A percentile compares a stretch with the other conserved stretches of the same genome.
phyloP scores from a whole-genome alignment of 2,888 invertebrate species.

The Nycteola revayana region DNA sequence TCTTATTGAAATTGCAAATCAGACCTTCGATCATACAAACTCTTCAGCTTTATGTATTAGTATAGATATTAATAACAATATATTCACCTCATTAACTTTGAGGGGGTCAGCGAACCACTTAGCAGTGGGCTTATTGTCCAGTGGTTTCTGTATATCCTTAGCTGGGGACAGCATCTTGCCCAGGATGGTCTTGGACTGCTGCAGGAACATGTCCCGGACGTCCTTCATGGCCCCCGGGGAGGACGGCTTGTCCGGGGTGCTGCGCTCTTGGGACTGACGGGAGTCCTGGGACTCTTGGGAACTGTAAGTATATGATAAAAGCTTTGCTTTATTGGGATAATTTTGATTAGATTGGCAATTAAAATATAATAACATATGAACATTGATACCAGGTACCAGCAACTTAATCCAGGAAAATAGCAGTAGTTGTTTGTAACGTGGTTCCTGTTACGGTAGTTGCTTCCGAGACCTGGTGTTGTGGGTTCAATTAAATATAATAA shows the following conservation, averaged over 20 bases:
- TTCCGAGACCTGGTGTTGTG: no score
- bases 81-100: slow-evolving; percentile 40
- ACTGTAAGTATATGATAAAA: no score
- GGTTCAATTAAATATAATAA: no score
- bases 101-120: slow-evolving; percentile 59
- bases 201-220: slow-evolving; percentile 66
- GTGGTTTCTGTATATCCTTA: slow-evolving; percentile 68
- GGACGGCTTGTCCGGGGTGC: slow-evolving; percentile 38
- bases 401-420: no score
- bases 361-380: no score
- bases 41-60: no score
- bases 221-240: slow-evolving; percentile 82
- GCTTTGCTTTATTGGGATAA: no score
- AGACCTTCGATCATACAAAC: neutral
- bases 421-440: no score
- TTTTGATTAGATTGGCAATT: no score
- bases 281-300: slow-evolving; percentile 51
- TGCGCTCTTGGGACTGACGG: slow-evolving; percentile 46
- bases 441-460: no score
- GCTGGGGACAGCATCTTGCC: slow-evolving; percentile 90
- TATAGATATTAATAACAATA: neutral
- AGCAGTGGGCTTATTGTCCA: slow-evolving; percentile 43
- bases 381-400: no score
- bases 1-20: neutral
- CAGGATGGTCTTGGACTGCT: slow-evolving; percentile 86